Conservation (phyloP, 2,113 vertebrate genomes). For the Myotis lucifugus region DNA sequence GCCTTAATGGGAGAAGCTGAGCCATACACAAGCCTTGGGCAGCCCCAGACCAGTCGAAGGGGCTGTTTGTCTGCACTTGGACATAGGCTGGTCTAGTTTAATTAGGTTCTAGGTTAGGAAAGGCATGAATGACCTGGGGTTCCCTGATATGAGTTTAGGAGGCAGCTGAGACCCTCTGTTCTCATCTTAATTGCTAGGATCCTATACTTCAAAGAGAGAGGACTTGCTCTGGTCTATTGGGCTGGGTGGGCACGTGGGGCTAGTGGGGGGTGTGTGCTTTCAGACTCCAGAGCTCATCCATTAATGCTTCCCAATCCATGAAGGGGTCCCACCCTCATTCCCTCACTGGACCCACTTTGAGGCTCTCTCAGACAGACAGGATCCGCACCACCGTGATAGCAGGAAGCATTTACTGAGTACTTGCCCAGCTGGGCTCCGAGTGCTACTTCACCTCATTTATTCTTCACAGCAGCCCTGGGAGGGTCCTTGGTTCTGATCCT, state of each 20-base stretch:
- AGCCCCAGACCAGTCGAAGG: constrained; percentile 69
- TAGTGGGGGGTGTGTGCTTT: background rate
- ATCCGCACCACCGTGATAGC: no score
- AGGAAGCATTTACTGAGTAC: background rate
- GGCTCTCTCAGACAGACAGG: background rate
- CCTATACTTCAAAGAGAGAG: background rate
- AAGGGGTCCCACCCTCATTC: background rate
- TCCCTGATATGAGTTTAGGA: background rate
- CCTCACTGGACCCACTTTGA: background rate
- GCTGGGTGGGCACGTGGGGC: background rate
- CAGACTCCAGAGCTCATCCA: background rate
- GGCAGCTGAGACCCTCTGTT: background rate
- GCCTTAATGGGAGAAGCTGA: background rate
- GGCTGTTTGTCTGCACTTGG: background rate
- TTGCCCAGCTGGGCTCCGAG: no score
- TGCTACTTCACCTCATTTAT: background rate
- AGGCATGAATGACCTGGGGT: background rate
- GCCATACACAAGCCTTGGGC: background rate
- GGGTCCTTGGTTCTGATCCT: background rate
- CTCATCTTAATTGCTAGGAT: background rate
- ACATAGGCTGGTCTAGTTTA: background rate
- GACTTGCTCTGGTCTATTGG: background rate
- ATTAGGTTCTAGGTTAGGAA: background rate
- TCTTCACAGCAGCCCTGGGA: background rate
- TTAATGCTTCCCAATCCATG: background rate